phyloP scores from a whole-genome alignment of 2,797 vertebrate species.

The Phataginus tetradactyla region DNA sequence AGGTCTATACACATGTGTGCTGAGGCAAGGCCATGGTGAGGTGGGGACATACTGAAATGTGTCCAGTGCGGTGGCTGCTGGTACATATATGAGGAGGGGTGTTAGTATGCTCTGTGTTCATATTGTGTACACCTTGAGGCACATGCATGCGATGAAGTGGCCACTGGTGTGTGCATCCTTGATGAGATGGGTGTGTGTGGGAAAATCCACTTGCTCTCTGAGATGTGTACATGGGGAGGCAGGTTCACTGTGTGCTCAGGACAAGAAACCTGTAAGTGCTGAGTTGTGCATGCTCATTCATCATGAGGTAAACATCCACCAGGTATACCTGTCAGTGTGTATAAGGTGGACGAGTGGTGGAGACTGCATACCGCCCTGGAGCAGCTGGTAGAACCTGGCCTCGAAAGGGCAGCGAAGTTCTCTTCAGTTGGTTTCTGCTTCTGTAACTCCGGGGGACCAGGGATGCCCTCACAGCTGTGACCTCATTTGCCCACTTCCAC shows the following conservation, averaged over 20 bases:
- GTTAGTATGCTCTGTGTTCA: conserved; percentile 2
- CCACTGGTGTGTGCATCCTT: not conserved
- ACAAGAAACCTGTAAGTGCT: not conserved
- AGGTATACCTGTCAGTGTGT: not conserved
- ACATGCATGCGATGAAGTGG: not conserved
- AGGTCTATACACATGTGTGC: accelerated
- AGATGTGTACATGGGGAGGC: too few relatives aligned
- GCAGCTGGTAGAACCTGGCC: not conserved
- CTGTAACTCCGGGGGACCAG: not conserved
- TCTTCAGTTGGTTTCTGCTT: not conserved
- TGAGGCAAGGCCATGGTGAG: not conserved
- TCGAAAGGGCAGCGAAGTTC: not conserved
- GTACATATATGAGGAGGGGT: not conserved
- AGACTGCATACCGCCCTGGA: not conserved
- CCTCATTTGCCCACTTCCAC: not conserved
- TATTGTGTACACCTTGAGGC: not conserved
- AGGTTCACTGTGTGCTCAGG: not conserved
- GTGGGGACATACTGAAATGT: not conserved
- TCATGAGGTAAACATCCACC: not conserved
- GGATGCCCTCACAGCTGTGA: not conserved
- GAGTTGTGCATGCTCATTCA: not conserved
- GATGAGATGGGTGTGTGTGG: not conserved
- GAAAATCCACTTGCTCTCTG: not conserved
- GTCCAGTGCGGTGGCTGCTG: not conserved
- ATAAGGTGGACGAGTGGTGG: not conserved